Conservation (phyloP, 23 tunicate species). For the Trididemnum nubilum region DNA sequence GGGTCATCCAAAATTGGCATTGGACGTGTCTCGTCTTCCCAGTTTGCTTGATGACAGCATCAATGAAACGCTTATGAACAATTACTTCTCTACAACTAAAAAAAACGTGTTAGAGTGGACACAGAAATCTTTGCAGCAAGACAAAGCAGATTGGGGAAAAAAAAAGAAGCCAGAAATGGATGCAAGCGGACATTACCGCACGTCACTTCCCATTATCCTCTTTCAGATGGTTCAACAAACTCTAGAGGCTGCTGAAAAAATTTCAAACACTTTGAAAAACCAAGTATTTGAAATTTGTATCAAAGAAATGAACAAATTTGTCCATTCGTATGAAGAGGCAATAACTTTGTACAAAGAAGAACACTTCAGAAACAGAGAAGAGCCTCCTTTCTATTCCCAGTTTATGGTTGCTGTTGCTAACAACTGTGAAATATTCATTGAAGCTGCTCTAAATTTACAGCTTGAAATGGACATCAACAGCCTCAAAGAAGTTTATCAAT, state of each 20-base stretch:
- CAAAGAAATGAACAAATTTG: conserved; percentile 87
- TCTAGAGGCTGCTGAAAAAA: conserved; percentile 81
- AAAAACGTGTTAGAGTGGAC: conserved; percentile 79
- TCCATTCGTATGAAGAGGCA: conserved; percentile 84
- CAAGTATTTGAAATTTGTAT: conserved; percentile 86
- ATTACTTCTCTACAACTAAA: conserved; percentile 79
- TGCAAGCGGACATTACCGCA: conserved; percentile 87
- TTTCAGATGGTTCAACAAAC: conserved; percentile 96
- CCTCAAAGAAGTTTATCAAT: too few species aligned
- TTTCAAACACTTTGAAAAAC: conserved; percentile 66
- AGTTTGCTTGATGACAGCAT: conserved; percentile 77
- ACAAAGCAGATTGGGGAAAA: conserved; percentile 79
- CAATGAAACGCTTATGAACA: conserved; percentile 70
- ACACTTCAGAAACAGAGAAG: conserved; percentile 74
- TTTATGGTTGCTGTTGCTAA: conserved; percentile 96
- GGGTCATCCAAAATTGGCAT: conserved; percentile 62
- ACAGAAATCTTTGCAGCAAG: conserved; percentile 72
- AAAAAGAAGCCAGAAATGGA: conserved; percentile 91
- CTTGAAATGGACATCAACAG: too few species aligned
- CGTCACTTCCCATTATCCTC: conserved; percentile 90
- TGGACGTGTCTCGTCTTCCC: conserved; percentile 67
- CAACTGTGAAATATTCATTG: conserved; percentile 90
- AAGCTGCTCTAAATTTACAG: conserved; percentile 73
- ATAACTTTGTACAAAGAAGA: conserved; percentile 82
- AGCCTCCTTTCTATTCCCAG: conserved; percentile 67